Percentiles rank a stretch among this genome's conserved stretches.
These are phyloP conservation scores for Leucoma salicis DNA, from an alignment of 2,888 invertebrate species.

Conservation along the genomic window DNA sequence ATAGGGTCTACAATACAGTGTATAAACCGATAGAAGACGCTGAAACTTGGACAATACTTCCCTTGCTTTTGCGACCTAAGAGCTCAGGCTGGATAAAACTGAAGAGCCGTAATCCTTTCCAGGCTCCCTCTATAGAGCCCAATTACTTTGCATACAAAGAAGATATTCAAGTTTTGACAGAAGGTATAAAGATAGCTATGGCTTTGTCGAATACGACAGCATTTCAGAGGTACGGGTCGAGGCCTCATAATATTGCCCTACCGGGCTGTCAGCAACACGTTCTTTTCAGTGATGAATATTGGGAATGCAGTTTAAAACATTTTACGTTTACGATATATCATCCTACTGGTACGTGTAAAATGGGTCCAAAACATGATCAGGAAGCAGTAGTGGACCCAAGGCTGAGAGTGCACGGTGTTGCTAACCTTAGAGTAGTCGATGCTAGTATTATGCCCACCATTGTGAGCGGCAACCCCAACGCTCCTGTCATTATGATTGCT, in stretches of 20 bases:
- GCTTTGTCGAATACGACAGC: conserved; percentile 90
- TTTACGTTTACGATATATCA: conserved; percentile 93
- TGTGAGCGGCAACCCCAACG: conserved; percentile 94
- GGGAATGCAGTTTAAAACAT: conserved; percentile 92
- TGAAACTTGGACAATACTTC: conserved; percentile 93
- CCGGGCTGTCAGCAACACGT: conserved; percentile 90
- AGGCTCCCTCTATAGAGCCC: conserved; percentile 93
- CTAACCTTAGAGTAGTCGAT: conserved; percentile 89
- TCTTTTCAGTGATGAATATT: conserved; percentile 90
- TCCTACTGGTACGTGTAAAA: conserved; percentile 92
- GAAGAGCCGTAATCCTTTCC: conserved; percentile 89
- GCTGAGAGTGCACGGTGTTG: conserved; percentile 89
- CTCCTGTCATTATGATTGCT: conserved; percentile 94
- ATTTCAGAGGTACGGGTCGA: conserved; percentile 90
- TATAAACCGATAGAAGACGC: conserved; percentile 90
- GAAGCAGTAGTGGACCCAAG: conserved; percentile 91
- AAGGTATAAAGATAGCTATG: conserved; percentile 92
- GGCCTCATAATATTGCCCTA: conserved; percentile 89
- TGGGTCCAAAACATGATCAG: conserved; percentile 90
- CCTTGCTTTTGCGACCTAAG: conserved; percentile 90
- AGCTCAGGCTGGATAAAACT: conserved; percentile 94
- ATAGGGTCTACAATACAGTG: conserved; percentile 91
- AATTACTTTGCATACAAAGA: conserved; percentile 94
- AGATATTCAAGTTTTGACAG: conserved; percentile 89
- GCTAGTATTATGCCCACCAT: conserved; percentile 95